These are phyloP conservation scores for Paradoxurus hermaphroditus DNA, from an alignment of 2,113 vertebrate species.

Conservation along the genomic window DNA sequence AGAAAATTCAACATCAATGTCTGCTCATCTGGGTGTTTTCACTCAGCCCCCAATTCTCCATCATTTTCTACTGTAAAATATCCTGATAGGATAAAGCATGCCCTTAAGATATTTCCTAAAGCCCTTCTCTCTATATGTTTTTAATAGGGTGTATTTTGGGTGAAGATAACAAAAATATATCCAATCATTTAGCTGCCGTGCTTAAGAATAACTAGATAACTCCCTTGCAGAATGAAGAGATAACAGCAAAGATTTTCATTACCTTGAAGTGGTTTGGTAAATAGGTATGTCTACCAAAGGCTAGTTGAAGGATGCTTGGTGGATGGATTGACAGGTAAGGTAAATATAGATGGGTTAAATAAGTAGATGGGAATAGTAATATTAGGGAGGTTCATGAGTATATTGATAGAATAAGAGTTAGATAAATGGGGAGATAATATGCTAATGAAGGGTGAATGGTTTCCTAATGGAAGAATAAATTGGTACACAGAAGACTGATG, in stretches of 20 bases:
- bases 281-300: background rate
- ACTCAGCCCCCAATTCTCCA: background rate
- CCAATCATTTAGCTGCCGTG: background rate
- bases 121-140: background rate
- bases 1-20: background rate
- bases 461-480: conserved; percentile 64
- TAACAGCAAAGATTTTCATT: conserved; percentile 68
- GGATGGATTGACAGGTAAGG: conserved; percentile 27
- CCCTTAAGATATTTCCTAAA: background rate
- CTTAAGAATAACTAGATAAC: background rate
- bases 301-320: background rate
- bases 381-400: conserved; percentile 41
- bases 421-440: conserved; percentile 59
- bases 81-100: background rate
- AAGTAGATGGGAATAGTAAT: conserved; percentile 48
- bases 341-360: conserved; percentile 58
- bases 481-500: conserved; percentile 46
- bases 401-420: conserved; percentile 9
- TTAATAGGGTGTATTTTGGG: background rate
- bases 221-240: background rate
- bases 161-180: conserved; percentile 34
- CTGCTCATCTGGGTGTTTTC: background rate
- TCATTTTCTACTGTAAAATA: fast-evolving
- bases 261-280: conserved; percentile 48
- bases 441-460: conserved; percentile 53